A percentile compares a stretch with the other conserved stretches of the same genome.
Conservation (phyloP, 2,888 invertebrate genomes). For the Calameuta idolon region DNA sequence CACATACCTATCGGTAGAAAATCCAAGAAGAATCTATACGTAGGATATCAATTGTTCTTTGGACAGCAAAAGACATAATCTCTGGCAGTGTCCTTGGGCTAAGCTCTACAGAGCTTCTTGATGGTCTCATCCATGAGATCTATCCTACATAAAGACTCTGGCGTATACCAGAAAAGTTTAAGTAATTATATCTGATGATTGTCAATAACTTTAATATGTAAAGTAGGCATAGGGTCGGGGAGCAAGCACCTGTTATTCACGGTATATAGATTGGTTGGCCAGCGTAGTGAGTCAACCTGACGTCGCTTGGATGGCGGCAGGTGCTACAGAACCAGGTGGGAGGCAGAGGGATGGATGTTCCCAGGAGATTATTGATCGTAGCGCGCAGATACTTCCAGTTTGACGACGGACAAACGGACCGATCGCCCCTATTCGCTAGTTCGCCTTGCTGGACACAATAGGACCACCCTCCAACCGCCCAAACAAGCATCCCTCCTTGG, state of each 20-base stretch:
- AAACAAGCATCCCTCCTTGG: constrained; percentile 1
- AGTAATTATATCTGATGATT: background rate
- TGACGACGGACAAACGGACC: constrained; percentile 26
- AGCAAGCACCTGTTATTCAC: background rate
- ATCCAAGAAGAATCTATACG: background rate
- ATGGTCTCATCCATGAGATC: background rate
- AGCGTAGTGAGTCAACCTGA: constrained; percentile 22
- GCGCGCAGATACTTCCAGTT: constrained; percentile 53
- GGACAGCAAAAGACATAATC: background rate
- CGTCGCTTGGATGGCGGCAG: constrained; percentile 38
- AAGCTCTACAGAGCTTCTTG: background rate
- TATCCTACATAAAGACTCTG: background rate
- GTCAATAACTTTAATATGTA: background rate
- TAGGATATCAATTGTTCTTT: background rate
- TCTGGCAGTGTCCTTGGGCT: background rate
- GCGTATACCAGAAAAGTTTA: background rate
- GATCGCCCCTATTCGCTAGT: constrained; percentile 2
- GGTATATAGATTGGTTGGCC: constrained; percentile 6
- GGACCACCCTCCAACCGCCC: constrained; percentile 5
- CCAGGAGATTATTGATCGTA: constrained; percentile 65
- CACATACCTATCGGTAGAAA: background rate
- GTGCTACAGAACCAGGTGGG: constrained; percentile 38
- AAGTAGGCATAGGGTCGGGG: background rate
- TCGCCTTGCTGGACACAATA: constrained; percentile 1
- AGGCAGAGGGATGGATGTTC: constrained; percentile 59